Percentiles rank a stretch among this genome's conserved stretches.
These are phyloP conservation scores for Zaprionus inermis DNA, from an alignment of 1,140 invertebrate genomes.

Conservation along the genomic window DNA sequence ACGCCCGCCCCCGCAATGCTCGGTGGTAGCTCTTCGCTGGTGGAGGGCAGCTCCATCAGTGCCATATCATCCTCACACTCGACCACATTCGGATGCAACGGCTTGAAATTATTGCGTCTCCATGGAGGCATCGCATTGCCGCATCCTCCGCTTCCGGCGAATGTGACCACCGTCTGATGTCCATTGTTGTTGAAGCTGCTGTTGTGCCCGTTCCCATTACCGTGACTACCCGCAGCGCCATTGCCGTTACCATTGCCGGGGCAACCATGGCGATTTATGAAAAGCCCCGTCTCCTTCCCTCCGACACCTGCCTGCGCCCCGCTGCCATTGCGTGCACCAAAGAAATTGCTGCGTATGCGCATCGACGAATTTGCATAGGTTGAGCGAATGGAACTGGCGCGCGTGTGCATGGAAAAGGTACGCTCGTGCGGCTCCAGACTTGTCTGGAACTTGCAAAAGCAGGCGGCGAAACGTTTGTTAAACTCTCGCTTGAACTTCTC, in stretches of 20 bases:
- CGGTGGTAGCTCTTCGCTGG: slow-evolving; percentile 59
- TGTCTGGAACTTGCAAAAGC: slow-evolving; percentile 76
- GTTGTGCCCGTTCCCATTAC: slow-evolving; percentile 26
- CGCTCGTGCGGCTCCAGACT: slow-evolving; percentile 70
- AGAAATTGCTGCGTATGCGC: slow-evolving; percentile 77
- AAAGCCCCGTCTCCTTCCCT: slow-evolving; percentile 21
- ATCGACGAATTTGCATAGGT: slow-evolving; percentile 78
- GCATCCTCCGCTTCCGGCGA: slow-evolving; percentile 41
- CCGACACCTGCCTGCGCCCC: not conserved
- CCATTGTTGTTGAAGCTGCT: slow-evolving; percentile 52
- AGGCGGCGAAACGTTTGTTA: slow-evolving; percentile 86
- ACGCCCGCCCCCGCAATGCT: slow-evolving; percentile 42
- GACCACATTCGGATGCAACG: slow-evolving; percentile 72
- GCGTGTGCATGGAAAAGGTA: slow-evolving; percentile 80
- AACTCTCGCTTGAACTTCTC: slow-evolving; percentile 91
- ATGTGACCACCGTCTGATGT: slow-evolving; percentile 65
- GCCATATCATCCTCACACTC: slow-evolving; percentile 76
- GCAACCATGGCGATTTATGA: slow-evolving; percentile 33
- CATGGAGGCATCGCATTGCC: slow-evolving; percentile 60
- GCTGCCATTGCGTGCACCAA: slow-evolving; percentile 32
- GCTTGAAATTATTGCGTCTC: slow-evolving; percentile 77
- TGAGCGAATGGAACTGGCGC: slow-evolving; percentile 78
- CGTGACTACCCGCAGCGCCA: slow-evolving; percentile 7
- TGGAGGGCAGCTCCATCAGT: slow-evolving; percentile 68
- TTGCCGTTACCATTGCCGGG: slow-evolving; percentile 25